Evolutionary conservation across 2,888 invertebrate genomes (phyloP).

Genomic region (Athripsodes cinereus): DNA sequence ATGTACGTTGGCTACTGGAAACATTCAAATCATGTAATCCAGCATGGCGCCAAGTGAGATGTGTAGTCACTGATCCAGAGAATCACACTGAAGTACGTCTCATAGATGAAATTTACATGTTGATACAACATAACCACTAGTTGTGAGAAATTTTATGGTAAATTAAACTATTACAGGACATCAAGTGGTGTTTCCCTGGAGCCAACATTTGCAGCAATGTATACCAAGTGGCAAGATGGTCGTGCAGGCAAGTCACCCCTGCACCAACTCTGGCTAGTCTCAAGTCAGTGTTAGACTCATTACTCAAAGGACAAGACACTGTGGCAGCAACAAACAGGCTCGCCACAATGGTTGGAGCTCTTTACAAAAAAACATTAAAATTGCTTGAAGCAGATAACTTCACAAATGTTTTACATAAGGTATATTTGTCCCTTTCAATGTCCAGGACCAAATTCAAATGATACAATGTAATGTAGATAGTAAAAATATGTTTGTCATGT

Average conservation of each 20-base stretch:
- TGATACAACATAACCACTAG: too few species aligned
- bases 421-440: conserved; percentile 24
- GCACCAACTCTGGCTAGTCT: conserved; percentile 30
- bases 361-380: conserved; percentile 33
- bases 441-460: too few species aligned
- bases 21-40: conserved; percentile 51
- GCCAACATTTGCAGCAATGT: conserved; percentile 46
- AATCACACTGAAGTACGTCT: conserved; percentile 40
- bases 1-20: conserved; percentile 44
- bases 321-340: background rate
- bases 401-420: conserved; percentile 48
- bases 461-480: too few species aligned
- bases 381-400: conserved; percentile 46
- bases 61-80: conserved; percentile 45
- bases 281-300: conserved; percentile 44
- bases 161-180: too few species aligned
- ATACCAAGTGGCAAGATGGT: conserved; percentile 43
- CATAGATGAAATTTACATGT: too few species aligned
- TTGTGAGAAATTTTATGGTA: too few species aligned
- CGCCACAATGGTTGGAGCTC: conserved; percentile 38
- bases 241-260: conserved; percentile 28
- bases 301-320: conserved; percentile 37
- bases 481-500: too few species aligned
- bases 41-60: conserved; percentile 47
- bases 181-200: conserved; percentile 39